Evolutionary conservation across 2,797 vertebrate genomes (phyloP).

Genomic region (Bradypus variegatus): DNA sequence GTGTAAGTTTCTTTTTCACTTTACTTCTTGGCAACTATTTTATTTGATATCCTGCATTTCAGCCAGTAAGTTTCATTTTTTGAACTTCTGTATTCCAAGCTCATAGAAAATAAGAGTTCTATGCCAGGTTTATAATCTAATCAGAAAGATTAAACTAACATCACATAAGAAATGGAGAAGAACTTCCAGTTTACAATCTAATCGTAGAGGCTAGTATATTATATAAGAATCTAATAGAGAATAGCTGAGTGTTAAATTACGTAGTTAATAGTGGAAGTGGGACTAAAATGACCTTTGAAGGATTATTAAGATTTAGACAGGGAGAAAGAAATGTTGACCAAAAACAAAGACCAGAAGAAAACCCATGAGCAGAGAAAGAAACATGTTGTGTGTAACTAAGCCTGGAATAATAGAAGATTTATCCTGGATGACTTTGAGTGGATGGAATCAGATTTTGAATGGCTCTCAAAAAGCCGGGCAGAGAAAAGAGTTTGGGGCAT

Average conservation of each 20-base stretch:
- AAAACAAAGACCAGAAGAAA: constrained; percentile 9
- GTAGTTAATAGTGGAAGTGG: neutral
- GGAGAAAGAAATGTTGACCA: neutral
- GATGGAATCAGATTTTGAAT: neutral
- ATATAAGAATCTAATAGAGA: neutral
- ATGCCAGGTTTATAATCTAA: neutral
- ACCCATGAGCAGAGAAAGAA: neutral
- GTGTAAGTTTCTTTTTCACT: constrained; percentile 18
- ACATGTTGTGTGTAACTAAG: neutral
- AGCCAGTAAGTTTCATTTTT: constrained; percentile 5
- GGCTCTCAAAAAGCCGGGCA: neutral
- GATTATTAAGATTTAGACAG: neutral
- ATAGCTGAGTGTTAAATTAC: neutral
- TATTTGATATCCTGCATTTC: neutral
- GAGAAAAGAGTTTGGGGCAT: neutral
- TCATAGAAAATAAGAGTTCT: neutral
- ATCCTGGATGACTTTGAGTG: neutral
- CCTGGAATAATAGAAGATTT: neutral
- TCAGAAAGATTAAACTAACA: neutral
- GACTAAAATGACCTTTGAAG: neutral
- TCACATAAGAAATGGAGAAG: neutral
- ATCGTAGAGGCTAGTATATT: neutral
- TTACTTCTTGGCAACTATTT: neutral
- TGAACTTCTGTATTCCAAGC: neutral
- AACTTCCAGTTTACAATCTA: neutral